phyloP scores from a whole-genome alignment of 2,113 vertebrate genomes.

The Salvelinus fontinalis region DNA sequence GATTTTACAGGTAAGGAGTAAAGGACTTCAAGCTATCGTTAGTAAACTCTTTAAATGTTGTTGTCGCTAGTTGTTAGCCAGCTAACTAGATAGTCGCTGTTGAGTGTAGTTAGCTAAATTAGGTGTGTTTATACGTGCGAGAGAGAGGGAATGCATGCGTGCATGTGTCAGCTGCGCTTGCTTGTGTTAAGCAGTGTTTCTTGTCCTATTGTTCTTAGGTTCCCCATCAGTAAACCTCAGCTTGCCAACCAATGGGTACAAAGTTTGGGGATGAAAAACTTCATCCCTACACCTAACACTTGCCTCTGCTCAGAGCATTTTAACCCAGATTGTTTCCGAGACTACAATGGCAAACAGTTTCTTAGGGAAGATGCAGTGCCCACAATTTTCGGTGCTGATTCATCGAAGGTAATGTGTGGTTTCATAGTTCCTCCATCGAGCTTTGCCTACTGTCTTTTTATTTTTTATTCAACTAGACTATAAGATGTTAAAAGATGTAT shows the following conservation, averaged over 20 bases:
- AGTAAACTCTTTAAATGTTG: too few species aligned
- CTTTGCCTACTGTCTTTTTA: not conserved
- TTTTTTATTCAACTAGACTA: not conserved
- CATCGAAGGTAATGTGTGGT: slow-evolving; percentile 56
- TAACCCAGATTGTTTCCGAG: slow-evolving; percentile 74
- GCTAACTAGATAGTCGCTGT: too few species aligned
- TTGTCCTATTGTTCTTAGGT: slow-evolving; percentile 51
- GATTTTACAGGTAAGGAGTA: slow-evolving; percentile 74
- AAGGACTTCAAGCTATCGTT: too few species aligned
- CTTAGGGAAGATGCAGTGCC: slow-evolving; percentile 77
- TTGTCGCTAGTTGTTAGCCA: too few species aligned
- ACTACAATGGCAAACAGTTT: slow-evolving; percentile 81
- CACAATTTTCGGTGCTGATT: slow-evolving; percentile 69
- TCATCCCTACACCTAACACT: slow-evolving; percentile 73
- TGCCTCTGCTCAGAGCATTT: slow-evolving; percentile 80
- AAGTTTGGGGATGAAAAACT: slow-evolving; percentile 74
- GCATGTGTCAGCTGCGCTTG: too few species aligned
- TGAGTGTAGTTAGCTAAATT: too few species aligned
- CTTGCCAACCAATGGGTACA: slow-evolving; percentile 75
- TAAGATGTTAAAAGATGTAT: not conserved
- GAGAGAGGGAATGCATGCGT: too few species aligned
- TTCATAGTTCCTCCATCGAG: too few species aligned
- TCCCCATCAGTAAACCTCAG: slow-evolving; percentile 77
- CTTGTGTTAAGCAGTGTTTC: not conserved
- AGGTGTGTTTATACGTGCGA: too few species aligned